phyloP scores from a whole-genome alignment of 2,797 vertebrate genomes.

The Trichosurus vulpecula region DNA sequence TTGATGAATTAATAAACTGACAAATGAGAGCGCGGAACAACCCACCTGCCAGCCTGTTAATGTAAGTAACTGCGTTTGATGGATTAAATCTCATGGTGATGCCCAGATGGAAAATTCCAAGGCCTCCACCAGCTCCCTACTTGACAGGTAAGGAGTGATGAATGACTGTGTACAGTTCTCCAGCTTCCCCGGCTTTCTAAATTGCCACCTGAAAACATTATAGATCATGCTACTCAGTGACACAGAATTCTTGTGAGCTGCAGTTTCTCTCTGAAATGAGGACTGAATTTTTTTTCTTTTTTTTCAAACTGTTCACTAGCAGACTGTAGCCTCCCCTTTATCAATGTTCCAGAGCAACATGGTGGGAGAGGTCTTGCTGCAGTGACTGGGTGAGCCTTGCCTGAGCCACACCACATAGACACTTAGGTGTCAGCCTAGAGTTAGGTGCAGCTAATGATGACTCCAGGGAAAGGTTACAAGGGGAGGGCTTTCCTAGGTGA shows the following conservation, averaged over 20 bases:
- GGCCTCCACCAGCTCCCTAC: background rate
- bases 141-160: background rate
- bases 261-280: constrained; percentile 35
- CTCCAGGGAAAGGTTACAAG: background rate
- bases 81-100: background rate
- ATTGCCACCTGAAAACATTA: background rate
- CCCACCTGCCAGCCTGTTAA: constrained; percentile 14
- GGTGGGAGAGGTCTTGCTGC: background rate
- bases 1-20: background rate
- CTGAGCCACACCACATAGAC: background rate
- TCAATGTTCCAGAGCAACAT: background rate
- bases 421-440: background rate
- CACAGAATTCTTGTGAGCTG: background rate
- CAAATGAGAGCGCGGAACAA: background rate
- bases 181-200: background rate
- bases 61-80: constrained; percentile 1
- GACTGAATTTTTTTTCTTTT: background rate
- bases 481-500: background rate
- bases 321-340: background rate
- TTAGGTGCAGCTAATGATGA: background rate
- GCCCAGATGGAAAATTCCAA: background rate
- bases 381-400: background rate
- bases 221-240: background rate
- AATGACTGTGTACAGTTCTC: background rate
- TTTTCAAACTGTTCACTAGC: background rate